Evolutionary conservation across 1,140 invertebrate genomes (phyloP).

Genomic region (Zaprionus gabonicus): DNA sequence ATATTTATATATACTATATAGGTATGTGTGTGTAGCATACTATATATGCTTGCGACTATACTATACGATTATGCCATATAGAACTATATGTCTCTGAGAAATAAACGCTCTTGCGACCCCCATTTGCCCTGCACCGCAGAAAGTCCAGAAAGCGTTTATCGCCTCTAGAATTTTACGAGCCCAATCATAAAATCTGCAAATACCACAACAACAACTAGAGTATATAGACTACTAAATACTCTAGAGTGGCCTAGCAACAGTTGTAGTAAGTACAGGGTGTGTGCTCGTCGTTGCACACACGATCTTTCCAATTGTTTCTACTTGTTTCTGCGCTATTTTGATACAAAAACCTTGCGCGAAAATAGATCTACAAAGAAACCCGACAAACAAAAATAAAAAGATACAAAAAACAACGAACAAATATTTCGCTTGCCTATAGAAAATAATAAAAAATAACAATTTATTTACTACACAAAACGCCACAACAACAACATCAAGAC

Average conservation of each 20-base stretch:
- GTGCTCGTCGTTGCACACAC: not conserved
- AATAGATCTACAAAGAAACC: slow-evolving; percentile 42
- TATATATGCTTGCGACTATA: slow-evolving; percentile 32
- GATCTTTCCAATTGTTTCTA: not conserved
- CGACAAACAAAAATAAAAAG: slow-evolving; percentile 39
- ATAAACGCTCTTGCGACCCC: slow-evolving; percentile 12
- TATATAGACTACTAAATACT: not conserved
- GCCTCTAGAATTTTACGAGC: slow-evolving; percentile 66
- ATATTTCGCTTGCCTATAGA: slow-evolving; percentile 26
- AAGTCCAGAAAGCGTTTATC: slow-evolving; percentile 52
- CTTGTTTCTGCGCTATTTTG: slow-evolving; percentile 46
- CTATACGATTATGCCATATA: slow-evolving; percentile 36
- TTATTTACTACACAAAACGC: slow-evolving; percentile 43
- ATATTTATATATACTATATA: not conserved
- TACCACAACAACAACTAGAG: slow-evolving; percentile 31
- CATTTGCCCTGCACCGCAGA: slow-evolving; percentile 29
- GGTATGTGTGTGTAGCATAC: not conserved
- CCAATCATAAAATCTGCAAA: slow-evolving; percentile 60
- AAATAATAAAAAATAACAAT: slow-evolving; percentile 51
- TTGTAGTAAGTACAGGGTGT: slow-evolving; percentile 12
- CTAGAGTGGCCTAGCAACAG: not conserved
- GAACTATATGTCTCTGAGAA: not conserved
- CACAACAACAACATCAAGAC: slow-evolving; percentile 25
- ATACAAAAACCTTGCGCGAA: slow-evolving; percentile 47
- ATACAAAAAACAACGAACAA: slow-evolving; percentile 1